phyloP scores from a whole-genome alignment of 1,140 invertebrate species.

The Doryteuthis pealeii region DNA sequence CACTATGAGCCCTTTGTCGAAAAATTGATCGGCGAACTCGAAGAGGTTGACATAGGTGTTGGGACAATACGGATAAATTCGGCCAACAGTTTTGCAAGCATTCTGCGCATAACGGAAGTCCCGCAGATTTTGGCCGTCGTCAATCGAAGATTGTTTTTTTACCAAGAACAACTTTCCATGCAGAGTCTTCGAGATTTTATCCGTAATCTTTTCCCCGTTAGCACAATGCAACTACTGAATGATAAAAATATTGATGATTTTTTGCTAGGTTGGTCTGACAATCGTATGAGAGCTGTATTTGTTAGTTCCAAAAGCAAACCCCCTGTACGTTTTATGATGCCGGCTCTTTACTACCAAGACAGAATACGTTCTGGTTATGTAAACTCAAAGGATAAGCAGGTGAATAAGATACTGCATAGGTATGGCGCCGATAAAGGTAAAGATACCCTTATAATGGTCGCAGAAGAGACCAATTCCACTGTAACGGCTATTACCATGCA shows the following conservation, averaged over 20 bases:
- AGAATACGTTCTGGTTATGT: constrained; percentile 85
- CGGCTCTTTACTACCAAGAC: constrained; percentile 82
- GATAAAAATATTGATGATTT: constrained; percentile 78
- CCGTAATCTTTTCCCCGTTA: constrained; percentile 45
- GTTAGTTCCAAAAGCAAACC: constrained; percentile 78
- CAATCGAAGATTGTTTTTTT: constrained; percentile 75
- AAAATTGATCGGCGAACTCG: constrained; percentile 79
- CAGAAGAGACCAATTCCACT: not conserved
- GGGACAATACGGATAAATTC: constrained; percentile 82
- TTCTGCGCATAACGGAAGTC: constrained; percentile 76
- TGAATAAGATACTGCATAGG: constrained; percentile 58
- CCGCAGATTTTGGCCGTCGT: constrained; percentile 80
- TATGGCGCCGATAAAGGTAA: constrained; percentile 60
- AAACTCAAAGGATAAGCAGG: constrained; percentile 30
- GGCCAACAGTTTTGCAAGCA: constrained; percentile 73
- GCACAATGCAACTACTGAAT: constrained; percentile 61
- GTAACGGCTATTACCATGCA: constrained; percentile 31
- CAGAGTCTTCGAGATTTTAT: constrained; percentile 51
- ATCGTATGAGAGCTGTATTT: constrained; percentile 84
- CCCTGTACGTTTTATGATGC: constrained; percentile 82
- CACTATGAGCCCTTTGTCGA: constrained; percentile 80
- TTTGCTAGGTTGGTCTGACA: constrained; percentile 85
- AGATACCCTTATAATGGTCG: not conserved
- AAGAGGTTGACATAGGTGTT: constrained; percentile 67
- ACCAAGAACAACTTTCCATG: constrained; percentile 37